These are phyloP conservation scores for honey bee (Apis mellifera) DNA, from an alignment of 1,140 invertebrate genomes.

Conservation along the genomic window Amel_HAv3.1 CM009931.2:8134001-8134500, in stretches of 20 bases:
- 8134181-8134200: conserved; percentile 59
- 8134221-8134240: conserved; percentile 63
- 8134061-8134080: too few species aligned
- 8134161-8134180: conserved; percentile 47
- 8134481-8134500: too few species aligned
- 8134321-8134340: conserved; percentile 64
- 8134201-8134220: conserved; percentile 51
- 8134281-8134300: conserved; percentile 64
- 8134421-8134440: neutral
- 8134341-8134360: conserved; percentile 58
- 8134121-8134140: conserved; percentile 14
- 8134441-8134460: neutral
- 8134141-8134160: neutral
- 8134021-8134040: too few species aligned
- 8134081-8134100: neutral
- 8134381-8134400: conserved; percentile 41
- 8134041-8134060: too few species aligned
- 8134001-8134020: too few species aligned
- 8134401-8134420: conserved; percentile 25
- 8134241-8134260: conserved; percentile 67
- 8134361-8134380: conserved; percentile 22
- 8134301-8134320: conserved; percentile 62
- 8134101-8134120: neutral
- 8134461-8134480: neutral
- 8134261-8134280: conserved; percentile 69